Evolutionary conservation across 1,140 invertebrate species (phyloP).

Genomic region (Drosophila parvula): DNA sequence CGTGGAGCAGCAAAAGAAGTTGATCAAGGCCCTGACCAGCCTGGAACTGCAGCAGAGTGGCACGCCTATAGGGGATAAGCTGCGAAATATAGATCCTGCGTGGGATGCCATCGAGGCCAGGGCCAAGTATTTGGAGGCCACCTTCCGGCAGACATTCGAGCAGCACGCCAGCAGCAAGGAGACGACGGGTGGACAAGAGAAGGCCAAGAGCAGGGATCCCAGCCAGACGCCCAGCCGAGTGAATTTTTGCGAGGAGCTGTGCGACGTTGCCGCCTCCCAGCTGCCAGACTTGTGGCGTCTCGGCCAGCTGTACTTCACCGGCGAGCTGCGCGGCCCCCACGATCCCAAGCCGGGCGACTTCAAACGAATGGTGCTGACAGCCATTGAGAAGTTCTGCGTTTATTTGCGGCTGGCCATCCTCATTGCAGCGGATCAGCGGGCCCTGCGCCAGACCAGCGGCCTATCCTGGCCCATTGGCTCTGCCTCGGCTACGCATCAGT

Average conservation of each 20-base stretch:
- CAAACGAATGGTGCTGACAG: constrained; percentile 88
- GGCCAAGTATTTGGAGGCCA: constrained; percentile 89
- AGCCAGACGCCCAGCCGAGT: constrained; percentile 74
- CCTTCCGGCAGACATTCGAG: constrained; percentile 80
- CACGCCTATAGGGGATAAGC: constrained; percentile 66
- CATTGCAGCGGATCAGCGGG: constrained; percentile 85
- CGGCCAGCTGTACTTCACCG: constrained; percentile 94
- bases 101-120: constrained; percentile 96
- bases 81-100: constrained; percentile 89
- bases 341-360: constrained; percentile 85
- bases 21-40: constrained; percentile 91
- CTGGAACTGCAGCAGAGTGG: constrained; percentile 86
- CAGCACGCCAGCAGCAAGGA: constrained; percentile 76
- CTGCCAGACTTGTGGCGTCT: constrained; percentile 94
- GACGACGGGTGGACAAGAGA: constrained; percentile 51
- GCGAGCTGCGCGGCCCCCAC: constrained; percentile 90
- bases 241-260: constrained; percentile 82
- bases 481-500: constrained; percentile 85
- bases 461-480: constrained; percentile 83
- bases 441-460: constrained; percentile 78
- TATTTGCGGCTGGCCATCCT: constrained; percentile 88
- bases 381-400: constrained; percentile 88
- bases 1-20: constrained; percentile 96
- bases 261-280: constrained; percentile 81
- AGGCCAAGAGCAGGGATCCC: constrained; percentile 71